Conservation (phyloP, 2,888 invertebrate genomes). For the Caenorhabditis wallacei region DNA sequence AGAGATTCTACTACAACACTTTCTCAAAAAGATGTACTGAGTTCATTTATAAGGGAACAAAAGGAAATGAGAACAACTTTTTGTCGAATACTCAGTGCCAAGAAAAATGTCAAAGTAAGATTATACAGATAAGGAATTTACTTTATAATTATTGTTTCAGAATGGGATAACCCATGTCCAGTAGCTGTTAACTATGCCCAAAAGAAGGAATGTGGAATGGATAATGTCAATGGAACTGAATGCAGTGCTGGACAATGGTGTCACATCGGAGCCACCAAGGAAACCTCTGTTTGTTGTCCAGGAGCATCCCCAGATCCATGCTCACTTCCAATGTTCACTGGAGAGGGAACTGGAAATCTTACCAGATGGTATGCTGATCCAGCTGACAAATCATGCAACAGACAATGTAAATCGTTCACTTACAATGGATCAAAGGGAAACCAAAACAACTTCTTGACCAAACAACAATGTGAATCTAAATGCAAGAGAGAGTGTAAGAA, state of each 20-base stretch:
- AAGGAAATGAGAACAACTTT: slow-evolving; percentile 83
- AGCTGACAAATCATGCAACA: slow-evolving; percentile 77
- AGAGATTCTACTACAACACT: slow-evolving; percentile 81
- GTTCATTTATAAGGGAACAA: slow-evolving; percentile 79
- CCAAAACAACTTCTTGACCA: slow-evolving; percentile 82
- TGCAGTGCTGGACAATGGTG: slow-evolving; percentile 80
- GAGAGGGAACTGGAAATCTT: slow-evolving; percentile 79
- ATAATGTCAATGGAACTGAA: slow-evolving; percentile 66
- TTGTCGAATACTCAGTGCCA: slow-evolving; percentile 77
- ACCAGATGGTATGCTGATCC: slow-evolving; percentile 82
- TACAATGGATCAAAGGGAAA: slow-evolving; percentile 81
- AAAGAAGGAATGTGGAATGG: slow-evolving; percentile 61
- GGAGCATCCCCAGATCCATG: slow-evolving; percentile 79
- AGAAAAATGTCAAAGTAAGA: slow-evolving; percentile 77
- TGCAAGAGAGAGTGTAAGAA: slow-evolving; percentile 75
- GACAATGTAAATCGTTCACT: slow-evolving; percentile 80
- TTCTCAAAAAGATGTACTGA: slow-evolving; percentile 80
- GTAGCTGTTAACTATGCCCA: slow-evolving; percentile 65
- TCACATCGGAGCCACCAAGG: slow-evolving; percentile 78
- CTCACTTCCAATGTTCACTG: slow-evolving; percentile 76
- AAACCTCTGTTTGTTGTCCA: slow-evolving; percentile 80
- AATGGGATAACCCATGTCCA: slow-evolving; percentile 81
- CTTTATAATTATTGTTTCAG: slow-evolving; percentile 67
- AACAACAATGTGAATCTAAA: slow-evolving; percentile 79
- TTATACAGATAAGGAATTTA: not conserved